Conservation (phyloP, 2,113 vertebrate species). For the Nannospalax galili region DNA sequence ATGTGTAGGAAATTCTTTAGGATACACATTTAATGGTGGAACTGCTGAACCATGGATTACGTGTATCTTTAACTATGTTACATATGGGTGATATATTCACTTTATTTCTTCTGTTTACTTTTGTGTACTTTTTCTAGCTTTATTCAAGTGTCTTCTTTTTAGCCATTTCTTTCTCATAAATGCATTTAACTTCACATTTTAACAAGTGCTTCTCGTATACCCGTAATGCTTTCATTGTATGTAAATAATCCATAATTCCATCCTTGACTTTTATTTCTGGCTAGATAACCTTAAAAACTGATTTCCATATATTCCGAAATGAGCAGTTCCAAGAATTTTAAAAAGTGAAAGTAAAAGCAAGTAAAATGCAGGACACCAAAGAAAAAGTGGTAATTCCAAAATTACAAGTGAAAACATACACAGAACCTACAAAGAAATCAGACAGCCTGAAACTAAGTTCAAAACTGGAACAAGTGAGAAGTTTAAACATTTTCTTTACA, state of each 20-base stretch:
- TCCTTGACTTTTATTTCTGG: not conserved
- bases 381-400: not conserved
- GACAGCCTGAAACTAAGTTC: not conserved
- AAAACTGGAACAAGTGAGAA: not conserved
- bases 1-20: not conserved
- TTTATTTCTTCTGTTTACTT: not conserved
- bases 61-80: not conserved
- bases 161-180: not conserved
- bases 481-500: not conserved
- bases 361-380: not conserved
- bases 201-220: not conserved
- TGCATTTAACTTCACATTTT: not conserved
- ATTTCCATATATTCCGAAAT: not conserved
- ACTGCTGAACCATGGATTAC: not conserved
- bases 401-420: too few relatives aligned
- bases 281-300: not conserved
- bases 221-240: not conserved
- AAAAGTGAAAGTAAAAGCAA: not conserved
- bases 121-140: slow-evolving; percentile 5
- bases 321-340: not conserved
- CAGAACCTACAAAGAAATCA: not conserved
- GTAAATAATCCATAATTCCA: not conserved
- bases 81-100: not conserved
- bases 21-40: not conserved
- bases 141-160: not conserved